Evolutionary conservation across 2,113 vertebrate genomes (phyloP).

Genomic region (Climacteris rufus): DNA sequence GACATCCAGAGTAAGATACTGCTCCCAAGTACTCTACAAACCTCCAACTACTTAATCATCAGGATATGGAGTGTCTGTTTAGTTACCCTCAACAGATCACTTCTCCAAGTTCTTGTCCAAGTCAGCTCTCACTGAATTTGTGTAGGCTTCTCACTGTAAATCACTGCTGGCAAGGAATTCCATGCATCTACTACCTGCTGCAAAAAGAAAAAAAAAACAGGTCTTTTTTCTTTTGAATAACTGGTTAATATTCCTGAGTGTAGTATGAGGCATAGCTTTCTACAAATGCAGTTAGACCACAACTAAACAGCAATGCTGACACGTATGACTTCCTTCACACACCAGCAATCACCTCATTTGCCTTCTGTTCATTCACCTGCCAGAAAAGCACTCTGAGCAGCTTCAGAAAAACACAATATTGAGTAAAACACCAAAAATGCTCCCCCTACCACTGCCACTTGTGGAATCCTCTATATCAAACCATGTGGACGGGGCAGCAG

Average conservation of each 20-base stretch:
- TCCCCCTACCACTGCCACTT: rapidly evolving
- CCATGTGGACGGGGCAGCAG: not conserved
- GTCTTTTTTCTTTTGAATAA: not conserved
- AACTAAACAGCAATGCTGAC: not conserved
- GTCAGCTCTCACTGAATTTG: not conserved
- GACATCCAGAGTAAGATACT: not conserved
- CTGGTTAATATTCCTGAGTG: not conserved
- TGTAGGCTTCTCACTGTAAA: not conserved
- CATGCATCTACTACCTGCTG: not conserved
- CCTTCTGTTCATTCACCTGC: not conserved
- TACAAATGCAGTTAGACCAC: slow-evolving; percentile 22
- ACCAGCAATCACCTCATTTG: slow-evolving; percentile 1
- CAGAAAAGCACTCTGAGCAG: not conserved
- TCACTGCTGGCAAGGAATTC: not conserved
- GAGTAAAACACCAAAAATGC: not conserved
- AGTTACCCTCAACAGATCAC: not conserved
- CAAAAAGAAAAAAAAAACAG: not conserved
- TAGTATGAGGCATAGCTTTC: not conserved
- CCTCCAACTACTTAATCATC: not conserved
- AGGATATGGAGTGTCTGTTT: rapidly evolving
- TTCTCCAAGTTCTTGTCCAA: not conserved
- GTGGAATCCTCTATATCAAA: not conserved
- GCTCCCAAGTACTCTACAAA: not conserved
- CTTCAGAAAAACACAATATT: not conserved
- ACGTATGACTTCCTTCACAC: not conserved